Percentiles rank a stretch among this genome's conserved stretches.
phyloP scores from a whole-genome alignment of 1,140 invertebrate species.

The Calephelis nemesis region DNA sequence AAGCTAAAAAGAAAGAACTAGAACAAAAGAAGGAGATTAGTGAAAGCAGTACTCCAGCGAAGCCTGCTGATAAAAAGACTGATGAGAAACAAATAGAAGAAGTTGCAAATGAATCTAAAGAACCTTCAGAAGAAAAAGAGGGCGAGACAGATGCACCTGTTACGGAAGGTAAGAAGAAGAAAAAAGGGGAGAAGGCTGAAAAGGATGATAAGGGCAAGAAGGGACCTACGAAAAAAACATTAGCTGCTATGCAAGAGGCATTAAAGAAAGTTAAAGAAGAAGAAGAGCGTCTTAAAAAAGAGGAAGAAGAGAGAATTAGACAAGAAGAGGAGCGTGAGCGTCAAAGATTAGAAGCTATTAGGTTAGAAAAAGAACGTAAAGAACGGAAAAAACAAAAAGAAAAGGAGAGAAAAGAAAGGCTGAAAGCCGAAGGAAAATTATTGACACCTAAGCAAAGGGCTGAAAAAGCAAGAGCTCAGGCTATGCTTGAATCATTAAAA shows the following conservation, averaged over 20 bases:
- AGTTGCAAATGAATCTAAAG: slow-evolving; percentile 47
- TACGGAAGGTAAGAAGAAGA: slow-evolving; percentile 81
- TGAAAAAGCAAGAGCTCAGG: slow-evolving; percentile 91
- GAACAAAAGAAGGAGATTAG: slow-evolving; percentile 58
- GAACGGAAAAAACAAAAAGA: slow-evolving; percentile 96
- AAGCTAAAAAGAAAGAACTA: slow-evolving; percentile 80
- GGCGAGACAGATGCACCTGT: slow-evolving; percentile 55
- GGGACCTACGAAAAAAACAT: slow-evolving; percentile 88
- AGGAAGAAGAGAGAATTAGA: slow-evolving; percentile 90
- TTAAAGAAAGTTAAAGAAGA: slow-evolving; percentile 93
- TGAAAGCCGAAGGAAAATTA: slow-evolving; percentile 97
- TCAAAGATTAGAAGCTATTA: slow-evolving; percentile 86
- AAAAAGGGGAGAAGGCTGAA: slow-evolving; percentile 71
- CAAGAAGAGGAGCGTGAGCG: slow-evolving; percentile 87
- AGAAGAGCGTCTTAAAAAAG: slow-evolving; percentile 87
- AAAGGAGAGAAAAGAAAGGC: slow-evolving; percentile 94
- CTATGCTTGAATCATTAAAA: slow-evolving; percentile 92
- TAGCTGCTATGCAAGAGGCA: slow-evolving; percentile 94
- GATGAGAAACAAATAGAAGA: slow-evolving; percentile 55
- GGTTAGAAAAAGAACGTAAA: slow-evolving; percentile 92
- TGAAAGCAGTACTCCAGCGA: slow-evolving; percentile 52
- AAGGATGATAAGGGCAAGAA: slow-evolving; percentile 80
- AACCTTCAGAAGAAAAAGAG: slow-evolving; percentile 35
- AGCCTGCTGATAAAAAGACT: slow-evolving; percentile 44
- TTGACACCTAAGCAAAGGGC: slow-evolving; percentile 95